These are phyloP conservation scores for Anodontia alba DNA, from an alignment of 2,888 invertebrate species.

Conservation along the genomic window DNA sequence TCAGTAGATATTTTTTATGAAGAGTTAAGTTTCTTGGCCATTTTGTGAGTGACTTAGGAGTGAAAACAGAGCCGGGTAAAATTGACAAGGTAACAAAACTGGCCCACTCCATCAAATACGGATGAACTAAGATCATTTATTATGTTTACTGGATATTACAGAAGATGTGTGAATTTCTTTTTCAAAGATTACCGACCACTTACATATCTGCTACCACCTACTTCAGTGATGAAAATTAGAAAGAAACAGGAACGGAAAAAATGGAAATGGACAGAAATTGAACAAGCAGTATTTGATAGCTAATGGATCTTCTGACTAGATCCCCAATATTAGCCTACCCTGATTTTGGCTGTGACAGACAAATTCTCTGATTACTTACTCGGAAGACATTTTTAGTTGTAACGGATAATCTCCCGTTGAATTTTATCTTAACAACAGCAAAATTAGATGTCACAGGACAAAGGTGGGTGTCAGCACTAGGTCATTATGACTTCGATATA, in stretches of 20 bases:
- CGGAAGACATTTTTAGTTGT: neutral
- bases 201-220: too few species aligned
- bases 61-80: constrained; percentile 18
- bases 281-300: too few species aligned
- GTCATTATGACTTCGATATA: constrained; percentile 18
- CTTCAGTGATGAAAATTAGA: too few species aligned
- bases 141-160: constrained; percentile 19
- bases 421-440: constrained; percentile 14
- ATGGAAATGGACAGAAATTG: too few species aligned
- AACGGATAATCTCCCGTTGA: constrained; percentile 30
- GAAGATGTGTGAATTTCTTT: constrained; percentile 9
- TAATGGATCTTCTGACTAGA: neutral
- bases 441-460: constrained; percentile 39
- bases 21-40: constrained; percentile 55
- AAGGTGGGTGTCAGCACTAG: constrained; percentile 32
- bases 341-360: constrained; percentile 56
- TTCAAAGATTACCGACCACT: neutral
- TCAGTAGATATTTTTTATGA: constrained; percentile 33
- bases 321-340: constrained; percentile 22
- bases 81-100: constrained; percentile 19
- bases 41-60: constrained; percentile 23
- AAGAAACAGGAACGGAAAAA: too few species aligned
- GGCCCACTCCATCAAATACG: constrained; percentile 3
- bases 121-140: constrained; percentile 19
- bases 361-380: constrained; percentile 35